Evolutionary conservation across 2,113 vertebrate genomes (phyloP).

Genomic region (Rostratula benghalensis): DNA sequence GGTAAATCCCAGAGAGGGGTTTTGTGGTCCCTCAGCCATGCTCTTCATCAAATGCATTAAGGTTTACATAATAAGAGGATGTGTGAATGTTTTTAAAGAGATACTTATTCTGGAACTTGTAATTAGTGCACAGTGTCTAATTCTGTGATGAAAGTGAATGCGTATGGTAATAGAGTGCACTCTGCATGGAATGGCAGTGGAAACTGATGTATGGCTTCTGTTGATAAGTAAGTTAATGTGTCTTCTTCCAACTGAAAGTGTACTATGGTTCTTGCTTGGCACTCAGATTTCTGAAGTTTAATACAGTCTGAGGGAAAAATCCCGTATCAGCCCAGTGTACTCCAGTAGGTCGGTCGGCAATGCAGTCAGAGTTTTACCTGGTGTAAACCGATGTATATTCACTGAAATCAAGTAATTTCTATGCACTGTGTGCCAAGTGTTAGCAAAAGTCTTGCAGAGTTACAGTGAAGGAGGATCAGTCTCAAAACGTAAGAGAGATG

Average conservation of each 20-base stretch:
- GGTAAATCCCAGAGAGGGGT: slow-evolving; percentile 39
- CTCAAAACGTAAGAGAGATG: not conserved
- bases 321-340: not conserved
- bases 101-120: slow-evolving; percentile 1
- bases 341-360: not conserved
- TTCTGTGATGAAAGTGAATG: not conserved
- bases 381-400: not conserved
- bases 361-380: not conserved
- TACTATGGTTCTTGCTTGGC: not conserved
- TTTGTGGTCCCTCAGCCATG: slow-evolving; percentile 17
- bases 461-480: not conserved
- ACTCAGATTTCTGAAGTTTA: not conserved
- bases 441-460: not conserved
- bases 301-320: not conserved
- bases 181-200: not conserved
- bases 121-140: slow-evolving; percentile 12
- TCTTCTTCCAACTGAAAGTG: not conserved
- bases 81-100: slow-evolving; percentile 37
- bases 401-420: not conserved
- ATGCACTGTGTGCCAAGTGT: not conserved
- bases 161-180: not conserved
- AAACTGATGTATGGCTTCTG: not conserved
- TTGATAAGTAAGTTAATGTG: not conserved
- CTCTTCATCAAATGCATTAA: slow-evolving; percentile 30
- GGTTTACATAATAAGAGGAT: slow-evolving; percentile 35